These are phyloP conservation scores for Paratilapia polleni DNA, from an alignment of 2,113 vertebrate species.

Conservation along the genomic window DNA sequence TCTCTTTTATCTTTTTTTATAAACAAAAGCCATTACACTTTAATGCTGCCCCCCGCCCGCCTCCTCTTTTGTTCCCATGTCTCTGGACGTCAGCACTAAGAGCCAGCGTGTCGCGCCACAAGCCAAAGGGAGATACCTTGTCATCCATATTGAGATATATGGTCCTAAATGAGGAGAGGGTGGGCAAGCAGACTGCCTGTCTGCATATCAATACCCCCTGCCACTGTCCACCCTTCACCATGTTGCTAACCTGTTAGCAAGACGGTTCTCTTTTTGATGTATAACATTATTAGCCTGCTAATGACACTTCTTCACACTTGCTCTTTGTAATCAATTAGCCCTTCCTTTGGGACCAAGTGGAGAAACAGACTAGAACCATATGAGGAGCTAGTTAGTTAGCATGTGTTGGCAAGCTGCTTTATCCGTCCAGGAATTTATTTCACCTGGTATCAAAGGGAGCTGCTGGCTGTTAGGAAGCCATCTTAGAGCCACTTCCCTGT, in stretches of 20 bases:
- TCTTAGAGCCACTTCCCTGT: constrained; percentile 38
- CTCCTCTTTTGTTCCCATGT: constrained; percentile 52
- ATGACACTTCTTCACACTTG: constrained; percentile 83
- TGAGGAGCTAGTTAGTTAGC: constrained; percentile 54
- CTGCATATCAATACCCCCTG: constrained; percentile 74
- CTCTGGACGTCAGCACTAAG: constrained; percentile 78
- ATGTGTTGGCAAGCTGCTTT: constrained; percentile 10
- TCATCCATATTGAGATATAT: constrained; percentile 81
- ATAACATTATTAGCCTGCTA: constrained; percentile 83
- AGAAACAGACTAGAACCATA: constrained; percentile 77
- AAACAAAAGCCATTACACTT: constrained; percentile 71
- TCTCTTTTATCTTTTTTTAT: constrained; percentile 47
- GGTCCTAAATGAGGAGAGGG: constrained; percentile 77
- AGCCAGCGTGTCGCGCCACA: constrained; percentile 77
- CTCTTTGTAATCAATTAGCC: constrained; percentile 85
- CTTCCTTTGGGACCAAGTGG: constrained; percentile 60
- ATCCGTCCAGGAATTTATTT: constrained; percentile 40
- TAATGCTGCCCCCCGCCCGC: constrained; percentile 39
- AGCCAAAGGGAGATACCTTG: constrained; percentile 75
- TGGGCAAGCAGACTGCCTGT: constrained; percentile 75
- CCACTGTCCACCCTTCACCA: constrained; percentile 48
- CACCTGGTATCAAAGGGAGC: constrained; percentile 46
- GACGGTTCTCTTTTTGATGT: constrained; percentile 68
- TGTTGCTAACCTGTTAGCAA: constrained; percentile 80
- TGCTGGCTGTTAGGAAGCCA: constrained; percentile 38